phyloP scores from a whole-genome alignment of 2,113 vertebrate species.

The Triplophysa tibetana region DNA sequence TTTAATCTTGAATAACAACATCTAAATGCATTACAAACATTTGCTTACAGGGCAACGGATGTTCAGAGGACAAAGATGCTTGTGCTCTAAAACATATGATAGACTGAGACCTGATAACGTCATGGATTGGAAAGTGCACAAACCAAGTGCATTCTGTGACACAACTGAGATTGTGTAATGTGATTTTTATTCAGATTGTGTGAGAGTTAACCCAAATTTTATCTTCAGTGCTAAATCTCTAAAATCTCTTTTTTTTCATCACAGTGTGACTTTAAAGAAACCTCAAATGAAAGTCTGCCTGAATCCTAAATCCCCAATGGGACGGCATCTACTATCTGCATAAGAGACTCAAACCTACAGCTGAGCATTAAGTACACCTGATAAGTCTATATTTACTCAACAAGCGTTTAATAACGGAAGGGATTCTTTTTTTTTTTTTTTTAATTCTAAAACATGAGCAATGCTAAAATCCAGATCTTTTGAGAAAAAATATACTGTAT shows the following conservation, averaged over 20 bases:
- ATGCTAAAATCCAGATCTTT: no score
- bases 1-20: background rate
- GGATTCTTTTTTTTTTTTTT: no score
- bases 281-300: slow-evolving; percentile 7
- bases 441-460: no score
- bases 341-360: background rate
- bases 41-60: background rate
- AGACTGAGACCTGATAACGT: slow-evolving; percentile 1
- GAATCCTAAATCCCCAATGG: slow-evolving; percentile 1
- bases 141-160: slow-evolving; percentile 28
- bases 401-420: no score
- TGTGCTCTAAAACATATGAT: background rate
- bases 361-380: background rate
- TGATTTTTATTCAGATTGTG: background rate
- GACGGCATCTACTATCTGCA: background rate
- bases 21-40: background rate
- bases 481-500: no score
- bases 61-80: background rate
- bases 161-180: slow-evolving; percentile 38
- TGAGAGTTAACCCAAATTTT: background rate
- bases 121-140: background rate
- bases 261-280: slow-evolving; percentile 37
- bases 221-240: background rate
- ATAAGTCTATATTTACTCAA: no score
- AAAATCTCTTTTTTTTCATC: background rate